A percentile compares a stretch with the other conserved stretches of the same genome.
These are phyloP conservation scores for Heliothis peltigera DNA, from an alignment of 2,888 invertebrate genomes.

Conservation along the genomic window DNA sequence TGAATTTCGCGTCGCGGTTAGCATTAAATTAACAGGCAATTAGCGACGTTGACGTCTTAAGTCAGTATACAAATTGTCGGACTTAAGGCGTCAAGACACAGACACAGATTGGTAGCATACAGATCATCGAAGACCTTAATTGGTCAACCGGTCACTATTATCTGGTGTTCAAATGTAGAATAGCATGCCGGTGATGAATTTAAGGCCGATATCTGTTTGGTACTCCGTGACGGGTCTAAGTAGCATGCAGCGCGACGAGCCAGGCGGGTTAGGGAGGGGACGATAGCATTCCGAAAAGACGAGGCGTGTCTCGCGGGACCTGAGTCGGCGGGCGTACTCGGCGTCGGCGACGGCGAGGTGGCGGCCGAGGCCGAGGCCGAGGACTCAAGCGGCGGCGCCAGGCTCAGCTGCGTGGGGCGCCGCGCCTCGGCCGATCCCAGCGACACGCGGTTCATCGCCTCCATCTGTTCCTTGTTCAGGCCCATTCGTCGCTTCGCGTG, in stretches of 20 bases:
- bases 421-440: slow-evolving; percentile 72
- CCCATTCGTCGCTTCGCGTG: slow-evolving; percentile 90
- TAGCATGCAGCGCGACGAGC: slow-evolving; percentile 51
- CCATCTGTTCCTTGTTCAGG: slow-evolving; percentile 90
- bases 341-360: slow-evolving; percentile 89
- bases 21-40: slow-evolving; percentile 52
- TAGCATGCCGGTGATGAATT: slow-evolving; percentile 9
- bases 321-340: slow-evolving; percentile 89
- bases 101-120: slow-evolving; percentile 35
- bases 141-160: background rate
- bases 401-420: slow-evolving; percentile 86
- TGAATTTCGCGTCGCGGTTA: slow-evolving; percentile 26
- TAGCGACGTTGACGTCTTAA: slow-evolving; percentile 36
- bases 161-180: background rate
- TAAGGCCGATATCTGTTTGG: slow-evolving; percentile 6
- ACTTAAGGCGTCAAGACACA: slow-evolving; percentile 34
- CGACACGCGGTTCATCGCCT: slow-evolving; percentile 88
- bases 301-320: slow-evolving; percentile 82
- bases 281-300: slow-evolving; percentile 75
- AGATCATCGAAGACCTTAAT: slow-evolving; percentile 15
- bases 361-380: slow-evolving; percentile 75
- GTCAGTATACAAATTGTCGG: slow-evolving; percentile 15
- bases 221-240: slow-evolving; percentile 45
- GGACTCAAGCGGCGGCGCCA: slow-evolving; percentile 74
- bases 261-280: slow-evolving; percentile 67